Conservation (phyloP, 1,140 invertebrate genomes). For the Physella acuta region DNA sequence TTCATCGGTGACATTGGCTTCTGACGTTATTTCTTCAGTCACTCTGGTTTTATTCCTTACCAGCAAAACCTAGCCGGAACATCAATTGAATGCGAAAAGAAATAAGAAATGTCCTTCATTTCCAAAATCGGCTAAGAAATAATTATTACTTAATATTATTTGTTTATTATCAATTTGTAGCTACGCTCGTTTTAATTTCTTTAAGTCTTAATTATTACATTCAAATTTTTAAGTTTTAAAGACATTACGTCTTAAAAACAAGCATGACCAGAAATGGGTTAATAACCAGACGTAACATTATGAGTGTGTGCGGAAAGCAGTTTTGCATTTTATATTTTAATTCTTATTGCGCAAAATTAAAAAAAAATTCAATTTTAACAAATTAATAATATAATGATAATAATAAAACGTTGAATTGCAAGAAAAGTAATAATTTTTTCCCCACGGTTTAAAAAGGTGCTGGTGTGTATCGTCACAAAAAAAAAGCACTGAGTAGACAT, state of each 20-base stretch:
- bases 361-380: not conserved
- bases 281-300: no score
- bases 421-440: not conserved
- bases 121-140: not conserved
- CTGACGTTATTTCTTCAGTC: not conserved
- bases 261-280: not conserved
- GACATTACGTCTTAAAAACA: not conserved
- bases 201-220: not conserved
- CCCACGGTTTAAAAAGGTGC: not conserved
- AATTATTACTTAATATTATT: slow-evolving; percentile 1
- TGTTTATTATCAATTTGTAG: not conserved
- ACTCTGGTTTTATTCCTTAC: not conserved
- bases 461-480: no score
- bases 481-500: no score
- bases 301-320: not conserved
- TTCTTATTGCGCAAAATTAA: not conserved
- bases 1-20: not conserved
- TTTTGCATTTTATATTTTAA: not conserved
- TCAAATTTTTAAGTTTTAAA: not conserved
- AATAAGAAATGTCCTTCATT: not conserved
- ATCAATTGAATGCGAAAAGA: not conserved
- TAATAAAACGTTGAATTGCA: not conserved
- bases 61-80: not conserved
- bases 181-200: not conserved
- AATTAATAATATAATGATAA: not conserved